Conservation (phyloP, 2,113 vertebrate genomes). For the Piaya cayana region DNA sequence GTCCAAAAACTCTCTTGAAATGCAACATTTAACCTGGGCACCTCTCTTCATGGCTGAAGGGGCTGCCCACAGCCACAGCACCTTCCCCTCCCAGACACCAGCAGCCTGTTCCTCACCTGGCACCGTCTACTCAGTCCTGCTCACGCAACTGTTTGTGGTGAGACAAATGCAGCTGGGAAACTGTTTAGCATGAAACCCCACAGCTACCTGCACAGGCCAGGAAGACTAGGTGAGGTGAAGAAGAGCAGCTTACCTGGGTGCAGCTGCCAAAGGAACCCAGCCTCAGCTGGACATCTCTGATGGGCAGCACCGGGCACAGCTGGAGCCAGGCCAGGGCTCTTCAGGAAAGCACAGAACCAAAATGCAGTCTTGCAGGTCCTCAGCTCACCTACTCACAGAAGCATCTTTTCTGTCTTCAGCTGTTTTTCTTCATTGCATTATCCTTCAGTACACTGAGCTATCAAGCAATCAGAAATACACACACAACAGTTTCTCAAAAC, state of each 20-base stretch:
- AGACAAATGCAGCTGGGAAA: not conserved
- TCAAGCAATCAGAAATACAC: not conserved
- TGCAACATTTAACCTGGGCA: not conserved
- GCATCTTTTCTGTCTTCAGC: not conserved
- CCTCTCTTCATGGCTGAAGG: not conserved
- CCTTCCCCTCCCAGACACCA: not conserved
- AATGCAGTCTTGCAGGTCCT: not conserved
- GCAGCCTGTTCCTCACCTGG: not conserved
- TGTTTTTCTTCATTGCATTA: not conserved
- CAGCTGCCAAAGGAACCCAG: not conserved
- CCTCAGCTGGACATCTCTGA: not conserved
- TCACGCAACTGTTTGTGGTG: not conserved
- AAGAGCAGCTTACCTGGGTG: not conserved
- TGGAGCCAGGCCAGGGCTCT: rapidly evolving
- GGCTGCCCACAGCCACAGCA: not conserved
- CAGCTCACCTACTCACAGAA: not conserved
- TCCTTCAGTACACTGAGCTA: not conserved
- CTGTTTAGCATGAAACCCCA: not conserved
- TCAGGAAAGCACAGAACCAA: not conserved
- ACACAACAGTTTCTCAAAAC: not conserved
- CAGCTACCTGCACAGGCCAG: not conserved
- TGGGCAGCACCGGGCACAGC: not conserved
- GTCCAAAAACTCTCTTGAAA: not conserved
- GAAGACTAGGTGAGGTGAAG: not conserved
- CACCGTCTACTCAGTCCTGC: not conserved